Conservation (phyloP, 37 sponge, comb jelly and placozoan species). For the Ephydatia muelleri region DNA sequence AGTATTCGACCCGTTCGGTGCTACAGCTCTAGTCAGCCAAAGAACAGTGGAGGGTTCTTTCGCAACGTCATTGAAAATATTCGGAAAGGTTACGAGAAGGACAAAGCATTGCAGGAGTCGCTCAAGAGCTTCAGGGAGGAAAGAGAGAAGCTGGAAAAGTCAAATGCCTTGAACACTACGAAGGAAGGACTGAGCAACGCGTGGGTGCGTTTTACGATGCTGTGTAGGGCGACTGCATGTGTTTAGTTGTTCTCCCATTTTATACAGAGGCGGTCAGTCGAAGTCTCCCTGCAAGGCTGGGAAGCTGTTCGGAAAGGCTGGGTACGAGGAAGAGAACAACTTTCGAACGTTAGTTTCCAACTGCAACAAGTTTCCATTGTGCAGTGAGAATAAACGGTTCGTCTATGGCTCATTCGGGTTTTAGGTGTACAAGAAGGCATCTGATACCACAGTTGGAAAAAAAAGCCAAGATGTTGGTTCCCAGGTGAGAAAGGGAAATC, state of each 20-base stretch:
- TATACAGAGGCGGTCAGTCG: neutral
- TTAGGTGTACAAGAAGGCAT: slow-evolving; percentile 35
- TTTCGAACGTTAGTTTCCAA: slow-evolving; percentile 15
- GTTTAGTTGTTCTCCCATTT: neutral
- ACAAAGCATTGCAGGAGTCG: slow-evolving; percentile 69
- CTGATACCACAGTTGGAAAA: slow-evolving; percentile 55
- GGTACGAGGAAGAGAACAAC: neutral
- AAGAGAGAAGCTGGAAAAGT: slow-evolving; percentile 43
- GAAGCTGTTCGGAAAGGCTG: slow-evolving; percentile 18
- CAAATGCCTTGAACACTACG: slow-evolving; percentile 32
- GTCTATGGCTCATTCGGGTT: neutral
- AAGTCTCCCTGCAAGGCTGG: neutral
- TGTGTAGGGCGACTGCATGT: no score
- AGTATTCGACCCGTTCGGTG: no score
- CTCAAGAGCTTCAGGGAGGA: slow-evolving; percentile 71
- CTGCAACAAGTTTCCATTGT: neutral
- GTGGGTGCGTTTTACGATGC: neutral
- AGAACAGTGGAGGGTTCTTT: slow-evolving; percentile 40
- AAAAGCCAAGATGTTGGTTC: slow-evolving; percentile 39
- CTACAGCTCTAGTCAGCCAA: no score
- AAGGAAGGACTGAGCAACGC: slow-evolving; percentile 23
- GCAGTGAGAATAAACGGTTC: neutral
- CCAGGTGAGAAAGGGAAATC: slow-evolving; percentile 31
- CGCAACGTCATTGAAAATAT: slow-evolving; percentile 61
- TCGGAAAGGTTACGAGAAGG: slow-evolving; percentile 47